phyloP scores from a whole-genome alignment of 2,888 invertebrate species.

The Lithophane socia region DNA sequence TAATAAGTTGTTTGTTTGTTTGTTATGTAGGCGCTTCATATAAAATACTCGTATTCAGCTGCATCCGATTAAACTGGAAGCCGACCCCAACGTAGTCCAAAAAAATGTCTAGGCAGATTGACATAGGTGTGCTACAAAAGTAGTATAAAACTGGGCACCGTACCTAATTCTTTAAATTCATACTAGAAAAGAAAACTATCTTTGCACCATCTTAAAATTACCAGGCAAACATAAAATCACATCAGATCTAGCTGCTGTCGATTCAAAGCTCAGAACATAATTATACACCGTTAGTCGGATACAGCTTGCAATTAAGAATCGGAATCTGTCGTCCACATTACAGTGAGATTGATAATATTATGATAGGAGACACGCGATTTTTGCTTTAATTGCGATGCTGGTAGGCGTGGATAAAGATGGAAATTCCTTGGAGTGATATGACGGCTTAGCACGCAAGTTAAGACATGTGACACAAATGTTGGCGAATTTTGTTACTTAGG shows the following conservation, averaged over 20 bases:
- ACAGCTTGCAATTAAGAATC: constrained; percentile 41
- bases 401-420: constrained; percentile 30
- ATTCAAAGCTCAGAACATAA: constrained; percentile 47
- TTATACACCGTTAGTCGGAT: constrained; percentile 47
- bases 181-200: constrained; percentile 4
- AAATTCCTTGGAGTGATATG: constrained; percentile 37
- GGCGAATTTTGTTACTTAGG: background rate
- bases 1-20: too few species aligned
- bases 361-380: constrained; percentile 57
- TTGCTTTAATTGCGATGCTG: constrained; percentile 30
- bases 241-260: constrained; percentile 13
- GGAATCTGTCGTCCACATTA: constrained; percentile 50
- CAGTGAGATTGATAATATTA: constrained; percentile 42
- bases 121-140: too few species aligned
- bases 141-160: too few species aligned
- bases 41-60: too few species aligned
- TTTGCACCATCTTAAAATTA: constrained; percentile 21
- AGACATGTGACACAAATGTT: background rate
- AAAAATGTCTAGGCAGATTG: too few species aligned
- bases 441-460: constrained; percentile 30
- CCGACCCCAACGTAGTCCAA: too few species aligned
- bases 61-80: too few species aligned
- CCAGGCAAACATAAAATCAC: constrained; percentile 16
- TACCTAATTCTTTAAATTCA: background rate
- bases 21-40: too few species aligned